Conservation (phyloP, 2,888 invertebrate species). For the Hyalella azteca region DNA sequence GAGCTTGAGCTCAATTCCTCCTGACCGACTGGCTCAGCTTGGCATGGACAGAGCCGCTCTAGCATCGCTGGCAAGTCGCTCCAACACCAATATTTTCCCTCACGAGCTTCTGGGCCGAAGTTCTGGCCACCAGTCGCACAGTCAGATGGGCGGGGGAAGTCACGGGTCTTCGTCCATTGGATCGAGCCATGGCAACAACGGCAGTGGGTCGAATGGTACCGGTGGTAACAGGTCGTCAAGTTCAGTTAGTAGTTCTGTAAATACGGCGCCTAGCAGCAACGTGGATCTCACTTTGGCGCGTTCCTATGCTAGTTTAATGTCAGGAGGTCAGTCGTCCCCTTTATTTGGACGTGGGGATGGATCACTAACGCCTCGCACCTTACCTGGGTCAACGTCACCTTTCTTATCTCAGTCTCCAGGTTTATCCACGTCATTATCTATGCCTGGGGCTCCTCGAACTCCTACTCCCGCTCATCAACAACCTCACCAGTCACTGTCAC, state of each 20-base stretch:
- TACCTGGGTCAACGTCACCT: constrained; percentile 56
- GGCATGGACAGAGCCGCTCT: constrained; percentile 50
- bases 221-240: not conserved
- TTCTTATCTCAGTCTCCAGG: constrained; percentile 57
- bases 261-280: constrained; percentile 45
- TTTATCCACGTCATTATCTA: constrained; percentile 47
- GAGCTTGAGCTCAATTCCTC: constrained; percentile 48
- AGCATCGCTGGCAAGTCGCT: constrained; percentile 49
- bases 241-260: constrained; percentile 38
- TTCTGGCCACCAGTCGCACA: constrained; percentile 32
- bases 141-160: not conserved
- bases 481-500: constrained; percentile 49
- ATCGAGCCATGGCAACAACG: not conserved
- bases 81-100: constrained; percentile 49
- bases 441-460: constrained; percentile 55
- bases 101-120: constrained; percentile 53
- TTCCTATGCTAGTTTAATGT: constrained; percentile 55
- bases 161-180: not conserved
- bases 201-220: not conserved
- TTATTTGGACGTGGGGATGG: constrained; percentile 55
- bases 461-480: constrained; percentile 57
- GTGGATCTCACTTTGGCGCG: constrained; percentile 54
- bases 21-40: constrained; percentile 49
- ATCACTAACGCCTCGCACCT: constrained; percentile 53
- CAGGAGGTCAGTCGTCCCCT: constrained; percentile 54